phyloP scores from a whole-genome alignment of 2,888 invertebrate species.

The Antitype chi region DNA sequence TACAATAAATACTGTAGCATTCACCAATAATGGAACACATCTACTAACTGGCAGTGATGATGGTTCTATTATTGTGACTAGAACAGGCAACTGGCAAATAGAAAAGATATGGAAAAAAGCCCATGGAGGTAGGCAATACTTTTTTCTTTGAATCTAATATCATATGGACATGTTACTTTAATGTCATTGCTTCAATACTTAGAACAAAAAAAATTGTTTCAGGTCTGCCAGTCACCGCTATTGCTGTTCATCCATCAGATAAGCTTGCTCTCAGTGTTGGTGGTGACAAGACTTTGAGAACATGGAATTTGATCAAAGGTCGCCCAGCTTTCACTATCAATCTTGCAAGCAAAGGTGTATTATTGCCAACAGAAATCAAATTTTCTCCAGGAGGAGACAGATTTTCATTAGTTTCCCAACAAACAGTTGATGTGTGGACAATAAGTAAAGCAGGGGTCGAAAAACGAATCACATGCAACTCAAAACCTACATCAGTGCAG shows the following conservation, averaged over 20 bases:
- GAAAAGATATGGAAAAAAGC: constrained; percentile 96
- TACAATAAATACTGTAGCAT: constrained; percentile 94
- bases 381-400: constrained; percentile 95
- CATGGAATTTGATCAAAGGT: constrained; percentile 98
- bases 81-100: constrained; percentile 96
- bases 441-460: constrained; percentile 94
- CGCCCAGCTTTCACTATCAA: constrained; percentile 97
- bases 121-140: constrained; percentile 92
- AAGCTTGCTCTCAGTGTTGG: constrained; percentile 97
- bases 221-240: constrained; percentile 92
- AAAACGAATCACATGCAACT: constrained; percentile 92
- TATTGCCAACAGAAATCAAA: constrained; percentile 87
- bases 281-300: constrained; percentile 95
- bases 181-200: background rate
- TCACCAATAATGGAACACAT: constrained; percentile 94
- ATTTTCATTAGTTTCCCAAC: constrained; percentile 94
- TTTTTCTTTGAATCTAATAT: constrained; percentile 6
- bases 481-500: constrained; percentile 93
- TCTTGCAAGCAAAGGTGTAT: constrained; percentile 92
- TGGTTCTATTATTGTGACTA: constrained; percentile 95
- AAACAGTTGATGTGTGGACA: constrained; percentile 94
- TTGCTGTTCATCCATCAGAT: constrained; percentile 97
- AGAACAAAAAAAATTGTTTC: constrained; percentile 54
- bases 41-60: constrained; percentile 96
- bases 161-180: background rate